phyloP scores from a whole-genome alignment of 2,797 vertebrate species.

The Typhlichthys subterraneus region DNA sequence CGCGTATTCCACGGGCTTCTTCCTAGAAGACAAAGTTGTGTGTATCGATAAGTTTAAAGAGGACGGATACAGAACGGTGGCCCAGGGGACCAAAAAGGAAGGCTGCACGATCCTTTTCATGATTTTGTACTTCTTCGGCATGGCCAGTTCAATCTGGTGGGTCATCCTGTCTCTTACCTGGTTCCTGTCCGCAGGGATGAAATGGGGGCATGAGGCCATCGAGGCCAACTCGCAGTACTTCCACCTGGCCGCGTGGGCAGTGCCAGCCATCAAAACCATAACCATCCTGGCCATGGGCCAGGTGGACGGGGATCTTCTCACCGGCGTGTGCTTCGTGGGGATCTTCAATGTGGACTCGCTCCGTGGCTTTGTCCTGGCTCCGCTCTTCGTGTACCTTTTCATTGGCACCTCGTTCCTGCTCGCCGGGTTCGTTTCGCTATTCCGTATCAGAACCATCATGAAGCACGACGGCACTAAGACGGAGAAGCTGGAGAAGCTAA shows the following conservation, averaged over 20 bases:
- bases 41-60: conserved; percentile 92
- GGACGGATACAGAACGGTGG: conserved; percentile 92
- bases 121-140: conserved; percentile 91
- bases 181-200: conserved; percentile 98
- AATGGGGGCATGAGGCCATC: conserved; percentile 98
- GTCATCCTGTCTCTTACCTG: conserved; percentile 94
- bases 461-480: conserved; percentile 98
- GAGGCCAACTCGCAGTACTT: conserved; percentile 98
- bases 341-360: conserved; percentile 93
- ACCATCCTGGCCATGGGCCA: conserved; percentile 96
- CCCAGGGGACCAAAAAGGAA: conserved; percentile 97
- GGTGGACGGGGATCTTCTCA: conserved; percentile 94
- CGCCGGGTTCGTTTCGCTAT: conserved; percentile 95
- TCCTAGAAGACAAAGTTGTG: conserved; percentile 92
- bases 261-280: conserved; percentile 96
- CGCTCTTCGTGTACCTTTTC: conserved; percentile 96
- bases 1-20: conserved; percentile 91
- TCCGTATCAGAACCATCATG: conserved; percentile 98
- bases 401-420: conserved; percentile 98
- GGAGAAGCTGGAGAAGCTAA: conserved; percentile 96
- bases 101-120: conserved; percentile 99
- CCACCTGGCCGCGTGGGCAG: conserved; percentile 96
- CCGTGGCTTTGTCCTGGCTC: conserved; percentile 93
- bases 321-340: conserved; percentile 95
- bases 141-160: conserved; percentile 95